Evolutionary conservation across 2,797 vertebrate species (phyloP), one percentile per base, ranked within the genome.

Genomic region (Scarus forsteni): DNA sequence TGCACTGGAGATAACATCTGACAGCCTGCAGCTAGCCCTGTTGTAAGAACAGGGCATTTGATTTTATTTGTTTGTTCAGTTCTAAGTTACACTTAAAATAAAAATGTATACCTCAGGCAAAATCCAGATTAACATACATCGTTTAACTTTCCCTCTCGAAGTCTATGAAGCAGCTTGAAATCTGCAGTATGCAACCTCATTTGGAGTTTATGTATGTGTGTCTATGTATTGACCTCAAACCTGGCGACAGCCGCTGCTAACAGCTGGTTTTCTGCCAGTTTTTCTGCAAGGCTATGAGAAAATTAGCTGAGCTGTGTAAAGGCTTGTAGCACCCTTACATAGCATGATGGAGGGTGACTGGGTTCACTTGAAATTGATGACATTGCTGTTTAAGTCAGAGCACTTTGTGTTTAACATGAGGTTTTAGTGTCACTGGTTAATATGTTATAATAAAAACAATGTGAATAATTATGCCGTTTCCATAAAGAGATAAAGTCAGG

Each of bases 201-300:
- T 35, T 68, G 35, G 36, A 35, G n/a, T 36, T 14, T 5, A 3
- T 54, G 60, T 42, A 8, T 1, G 2, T 52, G 54, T 40, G 16
- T 73, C 66, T 65, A 3, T 42, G 52, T 59, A n/a, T 62, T 69
- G 81, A 85, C 80, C 78, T 85, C 70, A 76, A 85, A 80, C 73
- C 72, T 82, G 80, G 70, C 46, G 10, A 66, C 65, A 63, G 51
- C 65, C 54, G 40, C 19, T 40, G 73, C 72, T 81, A 84, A 81
- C 74, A 80, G 70, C 83, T 88, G 83, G 71, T 88, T 84, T 81
- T 77, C 85, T 85, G 81, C 66, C 85, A 60, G 70, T 68, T 85
- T 84, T 88, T 89, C 70, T 89, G 80, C 89, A 86, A 89, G 61
- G 68, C 86, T 65, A 69, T 70, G 60, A 75, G 73, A 87, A 88